Base-by-base conservation (phyloP, 2,888 invertebrate species). In the Lepeophtheirus nordmannii region DNA sequence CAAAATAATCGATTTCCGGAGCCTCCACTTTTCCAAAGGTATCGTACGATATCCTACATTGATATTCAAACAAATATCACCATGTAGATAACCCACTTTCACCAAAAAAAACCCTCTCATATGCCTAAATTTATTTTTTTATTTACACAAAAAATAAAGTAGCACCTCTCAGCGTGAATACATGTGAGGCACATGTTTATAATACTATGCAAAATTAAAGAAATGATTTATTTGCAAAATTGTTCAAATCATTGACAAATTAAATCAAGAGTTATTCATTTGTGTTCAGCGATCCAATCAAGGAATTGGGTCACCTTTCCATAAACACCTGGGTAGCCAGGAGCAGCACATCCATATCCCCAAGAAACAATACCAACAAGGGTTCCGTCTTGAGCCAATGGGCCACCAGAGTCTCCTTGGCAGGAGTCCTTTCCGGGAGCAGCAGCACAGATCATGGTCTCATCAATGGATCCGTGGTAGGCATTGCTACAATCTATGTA, bases 391-490 rank as follows among this genome's bases (percentile, higher is more conserved):
- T 46, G 53, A 14, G 17, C 17, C 53, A 46, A 46, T 14, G 53
- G 53, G 8, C 53, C 53, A 17, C 53, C 53, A 17, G 53, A 46
- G 53, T 46, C 53, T 1, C 53, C 53, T 46, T 46, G 53, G 53
- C 53, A 46, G 14, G 53, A 46, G 17, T 46, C 53, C 8, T 46
- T 46, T 46, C 53, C 53, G 5, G 17, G 53, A 8, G 53, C 53
- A 46, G 53, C 53, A 46, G 53, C 53, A 46, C 53, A 46, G 17
- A 46, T 46, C 53, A 46, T 46, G 53, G 53, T 46, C 53, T 46
- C 53, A 46, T 46, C 53, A n/a, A 46, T n/a, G 5, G 14, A n/a
- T 46, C 53, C 53, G 5, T 14, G 5, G 53, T 46, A 46, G 17
- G 17, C 53, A 46, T n/a, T 5, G 53, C 17, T 46, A 17, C 53